Base-by-base conservation (phyloP, 2,888 invertebrate genomes). In the Lymantria monacha region DNA sequence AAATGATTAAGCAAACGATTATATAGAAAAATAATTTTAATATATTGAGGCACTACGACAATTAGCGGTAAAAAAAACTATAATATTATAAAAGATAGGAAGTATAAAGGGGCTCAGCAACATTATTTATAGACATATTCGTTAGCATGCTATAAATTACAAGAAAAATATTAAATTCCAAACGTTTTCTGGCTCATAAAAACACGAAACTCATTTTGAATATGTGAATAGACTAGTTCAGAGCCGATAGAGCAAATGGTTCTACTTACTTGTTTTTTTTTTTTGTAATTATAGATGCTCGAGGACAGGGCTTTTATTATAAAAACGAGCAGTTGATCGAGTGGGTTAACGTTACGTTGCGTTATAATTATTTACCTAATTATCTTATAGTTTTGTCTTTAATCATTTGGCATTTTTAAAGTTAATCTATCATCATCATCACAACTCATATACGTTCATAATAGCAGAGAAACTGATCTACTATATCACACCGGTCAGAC, bases 121-220 rank as follows among this genome's bases (percentile, higher is more conserved):
- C 61, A 65, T 77, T 75, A 84, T 84, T 85, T 85, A 85, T 83
- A 59, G 77, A 69, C 69, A 64, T 63, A 74, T 81, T 85, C 83
- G 81, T 84, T 84, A 85, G 77, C 61, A 58, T 68, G 51, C 68
- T 54, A 84, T 83, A 84, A 81, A 82, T 81, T 75, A 69, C 56
- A 62, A 66, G 51, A 55, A 74, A 76, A 70, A 66, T 69, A 69
- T 67, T 62, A 54, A 59, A 57, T 51, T 52, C 62, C 61, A 59
- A 61, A 64, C 57, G 59, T 46, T 64, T 64, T 67, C 43, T 50
- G 58, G 63, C 61, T 64, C 61, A 56, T 72, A 71, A 73, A 70
- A 73, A 66, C 68, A 60, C 64, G 61, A 61, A 68, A 63, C 62
- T 61, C 53, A 67, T 67, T 68, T 59, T 37, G 54, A 57, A 65